phyloP scores from a whole-genome alignment of 2,113 vertebrate genomes.

The Otus sunia region DNA sequence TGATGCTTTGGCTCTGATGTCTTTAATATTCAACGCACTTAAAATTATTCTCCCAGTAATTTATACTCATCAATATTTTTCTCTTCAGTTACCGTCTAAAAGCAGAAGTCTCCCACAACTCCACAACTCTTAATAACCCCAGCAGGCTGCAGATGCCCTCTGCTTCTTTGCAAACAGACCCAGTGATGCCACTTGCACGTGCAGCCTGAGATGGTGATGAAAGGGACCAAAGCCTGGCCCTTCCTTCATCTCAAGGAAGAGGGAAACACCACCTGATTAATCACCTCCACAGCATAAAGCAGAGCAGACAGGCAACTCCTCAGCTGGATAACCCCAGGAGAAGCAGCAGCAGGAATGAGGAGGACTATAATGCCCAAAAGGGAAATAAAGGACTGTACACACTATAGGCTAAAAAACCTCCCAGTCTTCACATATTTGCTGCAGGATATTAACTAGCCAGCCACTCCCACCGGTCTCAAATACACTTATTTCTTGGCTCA shows the following conservation, averaged over 20 bases:
- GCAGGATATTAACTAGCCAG: background rate
- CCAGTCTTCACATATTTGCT: background rate
- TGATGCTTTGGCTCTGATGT: background rate
- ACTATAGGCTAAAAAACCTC: background rate
- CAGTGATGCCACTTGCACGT: rapidly evolving
- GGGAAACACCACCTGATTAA: background rate
- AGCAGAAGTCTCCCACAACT: background rate
- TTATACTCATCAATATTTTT: background rate
- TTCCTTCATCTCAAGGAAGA: background rate
- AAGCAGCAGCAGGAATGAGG: rapidly evolving
- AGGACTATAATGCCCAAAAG: background rate
- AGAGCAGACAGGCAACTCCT: background rate
- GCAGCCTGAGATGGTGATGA: rapidly evolving
- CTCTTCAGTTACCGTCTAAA: background rate
- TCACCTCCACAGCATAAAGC: background rate
- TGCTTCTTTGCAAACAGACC: background rate
- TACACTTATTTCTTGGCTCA: background rate
- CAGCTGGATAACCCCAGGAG: background rate
- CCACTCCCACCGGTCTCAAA: background rate
- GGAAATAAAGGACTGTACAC: background rate
- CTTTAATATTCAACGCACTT: background rate
- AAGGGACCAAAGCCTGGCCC: background rate
- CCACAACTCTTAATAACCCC: background rate
- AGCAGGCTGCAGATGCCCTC: background rate
- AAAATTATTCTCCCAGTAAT: background rate